phyloP scores from a whole-genome alignment of 2,113 vertebrate genomes.

The Gavialis gangeticus region DNA sequence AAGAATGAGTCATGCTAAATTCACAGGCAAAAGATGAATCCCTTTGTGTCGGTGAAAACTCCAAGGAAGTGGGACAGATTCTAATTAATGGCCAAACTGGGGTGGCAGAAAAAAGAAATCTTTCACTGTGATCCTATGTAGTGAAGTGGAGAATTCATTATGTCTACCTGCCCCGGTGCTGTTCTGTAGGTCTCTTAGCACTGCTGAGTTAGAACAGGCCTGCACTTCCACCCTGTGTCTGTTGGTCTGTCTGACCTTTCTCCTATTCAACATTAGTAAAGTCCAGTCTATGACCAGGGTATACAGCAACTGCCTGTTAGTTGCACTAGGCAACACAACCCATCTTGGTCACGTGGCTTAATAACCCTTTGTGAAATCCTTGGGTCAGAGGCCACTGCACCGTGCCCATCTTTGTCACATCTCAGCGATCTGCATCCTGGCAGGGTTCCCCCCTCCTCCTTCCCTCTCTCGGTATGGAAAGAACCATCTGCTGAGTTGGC shows the following conservation, averaged over 20 bases:
- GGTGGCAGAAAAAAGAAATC: not conserved
- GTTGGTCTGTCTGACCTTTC: not conserved
- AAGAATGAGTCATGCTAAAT: not conserved
- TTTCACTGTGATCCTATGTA: not conserved
- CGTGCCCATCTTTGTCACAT: slow-evolving; percentile 79
- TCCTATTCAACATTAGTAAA: slow-evolving; percentile 32
- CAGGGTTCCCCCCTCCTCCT: slow-evolving; percentile 70
- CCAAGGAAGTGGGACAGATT: not conserved
- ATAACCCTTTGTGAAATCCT: slow-evolving; percentile 77
- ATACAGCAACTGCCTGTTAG: slow-evolving; percentile 73
- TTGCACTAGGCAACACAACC: slow-evolving; percentile 40
- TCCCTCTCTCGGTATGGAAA: slow-evolving; percentile 46
- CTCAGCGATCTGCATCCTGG: slow-evolving; percentile 78
- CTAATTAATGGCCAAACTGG: not conserved
- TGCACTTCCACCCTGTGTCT: not conserved
- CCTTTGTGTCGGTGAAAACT: not conserved
- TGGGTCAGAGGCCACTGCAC: slow-evolving; percentile 78
- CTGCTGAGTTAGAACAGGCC: not conserved
- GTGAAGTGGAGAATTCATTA: not conserved
- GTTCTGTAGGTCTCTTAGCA: not conserved
- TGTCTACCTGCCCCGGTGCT: not conserved
- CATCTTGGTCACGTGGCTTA: slow-evolving; percentile 75
- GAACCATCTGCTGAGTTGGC: slow-evolving; percentile 84
- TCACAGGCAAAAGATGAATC: not conserved
- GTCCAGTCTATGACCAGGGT: not conserved